A percentile compares a stretch with the other conserved stretches of the same genome.
Evolutionary conservation across 2,113 vertebrate genomes (phyloP).

Genomic region (Xyrauchen texanus): DNA sequence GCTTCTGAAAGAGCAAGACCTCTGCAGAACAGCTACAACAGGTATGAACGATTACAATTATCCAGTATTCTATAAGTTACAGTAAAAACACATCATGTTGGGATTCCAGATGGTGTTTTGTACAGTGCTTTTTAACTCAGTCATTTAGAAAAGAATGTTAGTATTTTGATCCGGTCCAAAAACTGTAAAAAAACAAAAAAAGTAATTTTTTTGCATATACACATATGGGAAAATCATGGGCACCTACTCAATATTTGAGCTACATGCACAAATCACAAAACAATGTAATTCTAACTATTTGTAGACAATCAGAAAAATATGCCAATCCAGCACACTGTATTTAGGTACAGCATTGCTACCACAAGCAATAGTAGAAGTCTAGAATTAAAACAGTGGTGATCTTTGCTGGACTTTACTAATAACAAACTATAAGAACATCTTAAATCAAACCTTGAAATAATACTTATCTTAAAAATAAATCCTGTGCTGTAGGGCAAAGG

Average conservation of each 20-base stretch:
- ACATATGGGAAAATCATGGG: no score
- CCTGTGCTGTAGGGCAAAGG: no score
- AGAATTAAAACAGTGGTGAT: background rate
- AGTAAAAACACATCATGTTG: background rate
- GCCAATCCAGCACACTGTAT: constrained; percentile 35
- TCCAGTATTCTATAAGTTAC: background rate
- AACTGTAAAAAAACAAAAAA: background rate
- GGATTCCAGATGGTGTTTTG: background rate
- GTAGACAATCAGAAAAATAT: constrained; percentile 68
- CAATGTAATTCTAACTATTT: constrained; percentile 13
- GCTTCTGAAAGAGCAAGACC: background rate
- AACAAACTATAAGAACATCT: background rate
- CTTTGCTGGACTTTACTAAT: background rate
- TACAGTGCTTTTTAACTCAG: background rate
- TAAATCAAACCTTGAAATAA: background rate
- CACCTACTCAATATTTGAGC: no score
- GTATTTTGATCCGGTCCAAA: background rate
- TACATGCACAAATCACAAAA: no score
- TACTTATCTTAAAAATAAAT: background rate
- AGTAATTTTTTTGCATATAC: background rate
- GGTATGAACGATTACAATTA: background rate
- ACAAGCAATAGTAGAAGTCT: constrained; percentile 7
- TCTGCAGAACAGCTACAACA: background rate
- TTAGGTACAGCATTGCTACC: constrained; percentile 4
- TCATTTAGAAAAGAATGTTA: background rate